These are phyloP conservation scores for Tanytarsus gracilentus DNA, from an alignment of 2,888 invertebrate species.

Conservation along the genomic window DNA sequence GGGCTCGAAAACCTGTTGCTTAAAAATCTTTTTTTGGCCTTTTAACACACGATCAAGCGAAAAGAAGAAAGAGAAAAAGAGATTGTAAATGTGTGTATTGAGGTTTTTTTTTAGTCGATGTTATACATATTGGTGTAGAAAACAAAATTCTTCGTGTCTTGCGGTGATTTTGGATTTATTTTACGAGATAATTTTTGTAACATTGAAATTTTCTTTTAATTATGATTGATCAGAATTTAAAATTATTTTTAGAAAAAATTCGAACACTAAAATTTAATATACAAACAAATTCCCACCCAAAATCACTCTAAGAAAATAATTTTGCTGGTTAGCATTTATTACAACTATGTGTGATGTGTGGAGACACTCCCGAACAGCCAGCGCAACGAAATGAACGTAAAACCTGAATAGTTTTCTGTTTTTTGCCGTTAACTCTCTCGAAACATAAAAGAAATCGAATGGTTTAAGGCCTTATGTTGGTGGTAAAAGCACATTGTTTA, in stretches of 20 bases:
- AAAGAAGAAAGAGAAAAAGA: neutral
- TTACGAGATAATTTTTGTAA: too few relatives aligned
- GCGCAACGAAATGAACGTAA: neutral
- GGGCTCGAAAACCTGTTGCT: neutral
- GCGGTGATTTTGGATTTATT: too few relatives aligned
- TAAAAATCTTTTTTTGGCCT: neutral
- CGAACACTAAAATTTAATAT: too few relatives aligned
- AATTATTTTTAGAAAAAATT: too few relatives aligned
- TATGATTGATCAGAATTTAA: too few relatives aligned
- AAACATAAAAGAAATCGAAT: neutral
- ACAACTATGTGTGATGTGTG: neutral
- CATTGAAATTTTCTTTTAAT: too few relatives aligned
- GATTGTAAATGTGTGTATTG: neutral
- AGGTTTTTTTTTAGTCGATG: too few relatives aligned
- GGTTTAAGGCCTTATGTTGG: neutral
- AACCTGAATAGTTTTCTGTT: slow-evolving; percentile 6
- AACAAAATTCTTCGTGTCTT: neutral
- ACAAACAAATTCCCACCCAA: too few relatives aligned
- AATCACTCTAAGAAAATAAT: too few relatives aligned
- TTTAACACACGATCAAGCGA: too few relatives aligned
- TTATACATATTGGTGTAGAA: slow-evolving; percentile 6
- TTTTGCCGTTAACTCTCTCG: slow-evolving; percentile 10
- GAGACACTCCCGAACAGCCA: slow-evolving; percentile 20
- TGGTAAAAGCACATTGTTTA: neutral
- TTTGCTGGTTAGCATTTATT: neutral